Conservation (phyloP, 2,113 vertebrate species). For the Accipiter cooperii region DNA sequence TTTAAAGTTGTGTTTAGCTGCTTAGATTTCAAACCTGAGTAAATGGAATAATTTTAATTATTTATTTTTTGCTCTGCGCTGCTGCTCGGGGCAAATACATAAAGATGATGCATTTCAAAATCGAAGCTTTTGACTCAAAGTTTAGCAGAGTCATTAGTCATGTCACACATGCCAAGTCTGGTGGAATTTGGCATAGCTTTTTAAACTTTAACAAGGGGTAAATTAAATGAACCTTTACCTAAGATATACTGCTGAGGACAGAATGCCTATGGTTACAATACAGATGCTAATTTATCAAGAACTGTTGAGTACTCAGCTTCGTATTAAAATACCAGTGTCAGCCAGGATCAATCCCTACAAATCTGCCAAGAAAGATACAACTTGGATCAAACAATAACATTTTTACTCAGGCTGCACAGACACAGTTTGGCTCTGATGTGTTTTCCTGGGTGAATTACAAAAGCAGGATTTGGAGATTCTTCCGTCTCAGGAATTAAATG, state of each 20-base stretch:
- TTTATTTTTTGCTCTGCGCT: background rate
- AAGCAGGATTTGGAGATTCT: slow-evolving; percentile 45
- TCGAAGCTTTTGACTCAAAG: background rate
- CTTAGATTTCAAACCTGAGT: background rate
- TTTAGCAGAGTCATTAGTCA: slow-evolving; percentile 1
- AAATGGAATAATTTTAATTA: background rate
- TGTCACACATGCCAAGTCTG: background rate
- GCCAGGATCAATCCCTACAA: slow-evolving; percentile 45
- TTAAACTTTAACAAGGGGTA: slow-evolving; percentile 15
- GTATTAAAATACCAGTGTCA: background rate
- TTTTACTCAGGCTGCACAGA: slow-evolving; percentile 29
- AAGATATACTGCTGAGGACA: background rate
- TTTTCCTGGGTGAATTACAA: slow-evolving; percentile 44
- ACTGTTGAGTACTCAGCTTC: background rate
- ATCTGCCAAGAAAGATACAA: slow-evolving; percentile 41
- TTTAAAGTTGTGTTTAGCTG: background rate
- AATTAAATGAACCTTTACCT: slow-evolving; percentile 27
- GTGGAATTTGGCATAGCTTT: slow-evolving; percentile 13
- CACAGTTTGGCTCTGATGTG: slow-evolving; percentile 20
- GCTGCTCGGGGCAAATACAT: background rate
- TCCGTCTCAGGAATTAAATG: slow-evolving; percentile 26
- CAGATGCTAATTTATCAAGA: background rate
- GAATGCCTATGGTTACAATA: background rate
- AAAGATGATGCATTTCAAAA: background rate
- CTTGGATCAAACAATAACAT: slow-evolving; percentile 45